Evolutionary conservation across 1,140 invertebrate genomes (phyloP), one percentile per base, ranked within the genome.

Genomic region (Polypedilum pembai): DNA sequence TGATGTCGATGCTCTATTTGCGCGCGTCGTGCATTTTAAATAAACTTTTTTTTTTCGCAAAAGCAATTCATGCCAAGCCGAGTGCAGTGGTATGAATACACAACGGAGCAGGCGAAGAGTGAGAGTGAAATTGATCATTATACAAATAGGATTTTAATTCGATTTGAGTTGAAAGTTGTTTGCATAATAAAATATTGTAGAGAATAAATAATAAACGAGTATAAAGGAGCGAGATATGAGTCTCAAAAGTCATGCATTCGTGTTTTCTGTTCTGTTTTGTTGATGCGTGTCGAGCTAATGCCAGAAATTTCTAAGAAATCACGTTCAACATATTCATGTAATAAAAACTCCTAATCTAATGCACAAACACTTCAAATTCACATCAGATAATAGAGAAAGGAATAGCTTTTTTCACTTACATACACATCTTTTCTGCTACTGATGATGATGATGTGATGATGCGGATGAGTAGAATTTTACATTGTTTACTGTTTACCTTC

Each of bases 61-160:
- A n/a, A 56, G 12, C 45, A 15, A 15, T n/a, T 56, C 45, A n/a
- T n/a, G 45, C n/a, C 45, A 56, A 56, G 45, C 45, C 5, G 45
- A 56, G 45, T 33, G 24, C 24, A 33, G 24, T 4, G 45, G 15
- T 4, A 56, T 56, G 45, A 45, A 45, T 12, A 45, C 15, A 15
- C 12, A 56, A 56, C 12, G 45, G 45, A 56, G 45, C 12, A 15
- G 45, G 10, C 24, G 8, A 56, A n/a, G 45, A 56, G n/a, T 56
- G 45, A 56, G 65, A 8, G 17, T 7, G 18, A 69, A 69, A 69
- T 69, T 69, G 65, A 69, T 69, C 65, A 69, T 69, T 69, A 69
- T 20, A 69, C 65, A 69, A 69, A 69, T 69, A 69, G 65, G 65
- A 69, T 69, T 69, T 69, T 69, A 69, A 69, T 69, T 69, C 20